Evolutionary conservation across 1,140 invertebrate species (phyloP).

Genomic region (Euglossa dilemma): DNA sequence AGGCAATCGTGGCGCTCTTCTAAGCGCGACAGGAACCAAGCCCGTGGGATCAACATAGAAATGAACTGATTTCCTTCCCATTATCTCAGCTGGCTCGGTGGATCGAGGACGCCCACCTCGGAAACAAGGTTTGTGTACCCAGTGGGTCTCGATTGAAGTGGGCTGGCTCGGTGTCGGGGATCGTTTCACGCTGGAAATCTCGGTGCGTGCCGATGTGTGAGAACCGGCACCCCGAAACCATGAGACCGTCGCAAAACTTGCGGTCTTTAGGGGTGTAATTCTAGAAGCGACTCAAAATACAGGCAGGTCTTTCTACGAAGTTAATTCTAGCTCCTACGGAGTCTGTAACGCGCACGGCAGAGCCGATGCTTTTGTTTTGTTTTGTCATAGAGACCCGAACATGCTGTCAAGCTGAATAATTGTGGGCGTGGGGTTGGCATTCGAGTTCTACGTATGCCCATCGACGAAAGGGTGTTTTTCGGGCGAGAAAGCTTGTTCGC

Average conservation of each 20-base stretch:
- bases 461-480: too few species aligned
- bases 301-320: slow-evolving; percentile 15
- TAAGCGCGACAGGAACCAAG: slow-evolving; percentile 58
- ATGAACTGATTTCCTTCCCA: slow-evolving; percentile 83
- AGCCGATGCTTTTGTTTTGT: neutral
- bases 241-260: slow-evolving; percentile 17
- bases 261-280: slow-evolving; percentile 1
- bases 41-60: slow-evolving; percentile 82
- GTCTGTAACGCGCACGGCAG: too few species aligned
- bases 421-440: neutral
- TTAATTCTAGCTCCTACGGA: neutral
- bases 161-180: slow-evolving; percentile 26
- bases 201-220: slow-evolving; percentile 65
- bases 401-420: neutral
- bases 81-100: slow-evolving; percentile 75
- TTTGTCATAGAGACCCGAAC: neutral
- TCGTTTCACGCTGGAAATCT: slow-evolving; percentile 35
- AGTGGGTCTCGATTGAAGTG: slow-evolving; percentile 47
- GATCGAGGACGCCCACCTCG: slow-evolving; percentile 48
- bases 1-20: slow-evolving; percentile 70
- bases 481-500: too few species aligned
- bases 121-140: slow-evolving; percentile 67
- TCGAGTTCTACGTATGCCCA: too few species aligned
- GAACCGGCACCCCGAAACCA: slow-evolving; percentile 22
- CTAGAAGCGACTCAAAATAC: slow-evolving; percentile 25